phyloP scores from a whole-genome alignment of 2,888 invertebrate genomes.

The Amblyjoppa proteus region DNA sequence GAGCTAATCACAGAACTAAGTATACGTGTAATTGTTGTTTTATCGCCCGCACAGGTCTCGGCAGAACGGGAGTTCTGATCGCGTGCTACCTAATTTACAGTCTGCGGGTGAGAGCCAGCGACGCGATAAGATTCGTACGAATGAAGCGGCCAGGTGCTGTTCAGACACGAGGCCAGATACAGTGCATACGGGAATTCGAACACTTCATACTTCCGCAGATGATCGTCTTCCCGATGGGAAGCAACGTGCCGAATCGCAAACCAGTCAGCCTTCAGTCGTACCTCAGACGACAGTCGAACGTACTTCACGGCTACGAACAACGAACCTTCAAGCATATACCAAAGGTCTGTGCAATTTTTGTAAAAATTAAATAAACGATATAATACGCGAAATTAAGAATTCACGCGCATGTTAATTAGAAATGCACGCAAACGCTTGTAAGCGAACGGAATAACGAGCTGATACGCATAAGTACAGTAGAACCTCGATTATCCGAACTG shows the following conservation, averaged over 20 bases:
- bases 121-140: constrained; percentile 92
- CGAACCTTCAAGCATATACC: constrained; percentile 91
- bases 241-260: constrained; percentile 80
- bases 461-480: too few species aligned
- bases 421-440: not conserved
- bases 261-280: constrained; percentile 88
- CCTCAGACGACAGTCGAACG: constrained; percentile 89
- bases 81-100: constrained; percentile 95
- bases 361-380: not conserved
- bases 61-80: constrained; percentile 94
- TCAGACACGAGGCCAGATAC: constrained; percentile 93
- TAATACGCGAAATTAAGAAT: not conserved
- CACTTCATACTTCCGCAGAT: constrained; percentile 92
- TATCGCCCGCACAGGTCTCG: constrained; percentile 87
- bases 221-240: constrained; percentile 90
- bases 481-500: too few species aligned
- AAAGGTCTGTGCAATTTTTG: constrained; percentile 86
- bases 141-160: constrained; percentile 92
- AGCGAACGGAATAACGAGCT: not conserved
- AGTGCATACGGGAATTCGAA: constrained; percentile 93
- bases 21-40: constrained; percentile 16
- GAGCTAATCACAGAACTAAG: not conserved
- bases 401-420: not conserved
- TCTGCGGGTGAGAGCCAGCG: constrained; percentile 90
- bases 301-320: constrained; percentile 92